phyloP scores from a whole-genome alignment of 2,113 vertebrate species.

The Limnothrissa miodon region DNA sequence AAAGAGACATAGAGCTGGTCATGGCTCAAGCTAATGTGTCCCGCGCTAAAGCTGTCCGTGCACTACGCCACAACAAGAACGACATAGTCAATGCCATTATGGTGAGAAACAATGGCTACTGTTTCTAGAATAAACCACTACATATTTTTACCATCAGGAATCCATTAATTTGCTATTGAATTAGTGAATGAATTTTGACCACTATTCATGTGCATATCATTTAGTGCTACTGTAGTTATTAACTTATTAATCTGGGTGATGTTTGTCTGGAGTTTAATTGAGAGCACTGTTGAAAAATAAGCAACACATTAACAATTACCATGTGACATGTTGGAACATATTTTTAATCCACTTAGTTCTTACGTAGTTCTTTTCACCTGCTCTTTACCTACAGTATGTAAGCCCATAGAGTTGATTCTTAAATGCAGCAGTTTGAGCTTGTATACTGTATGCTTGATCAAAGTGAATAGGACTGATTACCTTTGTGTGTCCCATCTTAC shows the following conservation, averaged over 20 bases:
- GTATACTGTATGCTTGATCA: too few species aligned
- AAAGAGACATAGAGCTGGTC: slow-evolving; percentile 91
- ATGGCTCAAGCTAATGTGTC: slow-evolving; percentile 98
- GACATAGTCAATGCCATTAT: slow-evolving; percentile 98
- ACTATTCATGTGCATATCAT: neutral
- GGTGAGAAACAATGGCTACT: slow-evolving; percentile 70
- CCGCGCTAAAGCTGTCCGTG: slow-evolving; percentile 86
- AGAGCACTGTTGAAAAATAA: too few species aligned
- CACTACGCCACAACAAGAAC: slow-evolving; percentile 94
- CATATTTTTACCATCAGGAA: neutral
- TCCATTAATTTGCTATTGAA: neutral
- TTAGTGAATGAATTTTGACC: neutral
- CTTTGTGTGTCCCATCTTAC: neutral
- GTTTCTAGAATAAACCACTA: neutral
- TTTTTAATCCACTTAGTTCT: too few species aligned
- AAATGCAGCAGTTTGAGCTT: too few species aligned
- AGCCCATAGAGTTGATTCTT: too few species aligned
- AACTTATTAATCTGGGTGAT: neutral
- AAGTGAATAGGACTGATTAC: neutral
- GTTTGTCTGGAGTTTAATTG: too few species aligned
- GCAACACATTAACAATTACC: too few species aligned
- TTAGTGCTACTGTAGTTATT: neutral
- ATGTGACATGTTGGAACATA: too few species aligned
- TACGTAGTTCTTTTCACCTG: too few species aligned
- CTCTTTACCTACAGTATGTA: too few species aligned